These are phyloP conservation scores for Collichthys lucidus DNA, from an alignment of 2,113 vertebrate species.

Conservation along the genomic window DNA sequence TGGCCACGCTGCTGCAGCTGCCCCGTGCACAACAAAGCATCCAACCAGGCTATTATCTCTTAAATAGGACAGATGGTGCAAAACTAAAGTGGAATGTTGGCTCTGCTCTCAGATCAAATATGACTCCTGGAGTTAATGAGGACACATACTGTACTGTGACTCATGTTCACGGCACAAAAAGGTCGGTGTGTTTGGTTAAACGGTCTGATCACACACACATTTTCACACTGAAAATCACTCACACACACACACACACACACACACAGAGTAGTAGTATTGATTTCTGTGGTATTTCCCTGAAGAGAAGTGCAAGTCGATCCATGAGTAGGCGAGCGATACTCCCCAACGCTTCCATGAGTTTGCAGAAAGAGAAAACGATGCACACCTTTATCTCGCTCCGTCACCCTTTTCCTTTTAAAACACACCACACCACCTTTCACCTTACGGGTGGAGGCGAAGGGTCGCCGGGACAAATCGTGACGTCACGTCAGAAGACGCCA, in stretches of 20 bases:
- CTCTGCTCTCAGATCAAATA: background rate
- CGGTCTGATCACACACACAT: too few relatives aligned
- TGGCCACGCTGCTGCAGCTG: constrained; percentile 49
- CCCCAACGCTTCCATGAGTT: constrained; percentile 39
- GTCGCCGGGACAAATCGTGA: background rate
- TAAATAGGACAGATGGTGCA: constrained; percentile 38
- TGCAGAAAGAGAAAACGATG: constrained; percentile 46
- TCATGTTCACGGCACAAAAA: background rate
- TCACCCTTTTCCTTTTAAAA: background rate
- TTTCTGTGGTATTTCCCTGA: constrained; percentile 63
- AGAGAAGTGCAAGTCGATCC: constrained; percentile 56
- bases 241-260: constrained; percentile 7
- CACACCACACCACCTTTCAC: background rate
- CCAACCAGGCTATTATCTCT: constrained; percentile 20
- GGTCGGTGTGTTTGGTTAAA: background rate
- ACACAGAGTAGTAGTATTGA: constrained; percentile 70
- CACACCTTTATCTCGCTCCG: constrained; percentile 36
- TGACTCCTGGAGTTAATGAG: background rate
- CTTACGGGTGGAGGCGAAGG: constrained; percentile 4
- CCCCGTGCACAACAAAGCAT: constrained; percentile 35
- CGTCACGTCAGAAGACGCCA: background rate
- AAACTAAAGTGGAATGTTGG: constrained; percentile 6
- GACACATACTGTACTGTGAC: background rate
- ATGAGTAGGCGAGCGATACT: constrained; percentile 55
- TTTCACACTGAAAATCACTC: too few relatives aligned